Conservation (phyloP, 2,797 vertebrate genomes). For the Remorina albescens region DNA sequence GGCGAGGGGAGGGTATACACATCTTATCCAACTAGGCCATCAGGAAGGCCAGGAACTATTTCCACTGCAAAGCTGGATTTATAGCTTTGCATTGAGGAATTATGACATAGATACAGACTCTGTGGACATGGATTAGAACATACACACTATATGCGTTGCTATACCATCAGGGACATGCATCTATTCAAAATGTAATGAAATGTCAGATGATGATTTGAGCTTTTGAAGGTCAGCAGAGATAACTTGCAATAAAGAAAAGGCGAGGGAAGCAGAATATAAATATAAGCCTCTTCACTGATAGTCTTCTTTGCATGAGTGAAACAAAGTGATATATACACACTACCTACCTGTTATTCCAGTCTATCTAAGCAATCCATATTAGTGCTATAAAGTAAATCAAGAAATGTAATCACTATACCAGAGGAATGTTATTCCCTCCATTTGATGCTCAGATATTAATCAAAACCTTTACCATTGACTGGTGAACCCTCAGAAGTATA, state of each 20-base stretch:
- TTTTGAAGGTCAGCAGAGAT: neutral
- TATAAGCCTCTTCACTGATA: neutral
- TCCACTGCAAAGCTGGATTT: neutral
- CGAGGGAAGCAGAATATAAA: neutral
- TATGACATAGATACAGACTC: too few relatives aligned
- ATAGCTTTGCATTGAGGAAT: neutral
- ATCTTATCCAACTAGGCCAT: neutral
- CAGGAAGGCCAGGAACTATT: constrained; percentile 9
- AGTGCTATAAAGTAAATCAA: neutral
- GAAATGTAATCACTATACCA: neutral
- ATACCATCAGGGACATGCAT: neutral
- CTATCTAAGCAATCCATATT: neutral
- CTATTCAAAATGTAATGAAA: neutral
- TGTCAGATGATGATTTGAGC: neutral
- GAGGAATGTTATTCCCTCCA: too few relatives aligned
- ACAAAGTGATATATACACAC: neutral
- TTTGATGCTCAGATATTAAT: too few relatives aligned
- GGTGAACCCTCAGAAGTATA: neutral
- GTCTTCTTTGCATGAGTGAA: neutral
- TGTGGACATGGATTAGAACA: too few relatives aligned
- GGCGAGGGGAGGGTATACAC: neutral
- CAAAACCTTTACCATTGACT: neutral
- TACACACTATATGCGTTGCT: neutral
- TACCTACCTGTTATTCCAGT: neutral
- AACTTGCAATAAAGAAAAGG: neutral